Conservation (phyloP, 2,113 vertebrate genomes). For the Catharus minimus region DNA sequence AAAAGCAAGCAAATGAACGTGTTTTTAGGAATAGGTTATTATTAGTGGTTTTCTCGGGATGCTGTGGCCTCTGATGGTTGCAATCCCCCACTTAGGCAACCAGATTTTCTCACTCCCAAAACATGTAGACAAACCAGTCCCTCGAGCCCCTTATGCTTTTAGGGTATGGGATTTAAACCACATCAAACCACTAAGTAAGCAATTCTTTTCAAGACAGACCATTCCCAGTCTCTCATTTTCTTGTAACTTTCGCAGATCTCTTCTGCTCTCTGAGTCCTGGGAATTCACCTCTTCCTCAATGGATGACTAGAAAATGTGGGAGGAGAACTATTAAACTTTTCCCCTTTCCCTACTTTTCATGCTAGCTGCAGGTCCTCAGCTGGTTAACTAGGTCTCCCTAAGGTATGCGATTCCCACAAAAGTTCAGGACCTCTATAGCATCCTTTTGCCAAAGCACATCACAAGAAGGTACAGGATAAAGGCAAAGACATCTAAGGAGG, state of each 20-base stretch:
- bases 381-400: neutral
- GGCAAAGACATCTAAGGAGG: neutral
- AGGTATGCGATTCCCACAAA: neutral
- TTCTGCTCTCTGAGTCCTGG: neutral
- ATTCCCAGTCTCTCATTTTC: neutral
- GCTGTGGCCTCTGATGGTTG: neutral
- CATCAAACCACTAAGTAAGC: neutral
- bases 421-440: neutral
- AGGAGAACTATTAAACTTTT: neutral
- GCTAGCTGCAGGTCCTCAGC: neutral
- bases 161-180: constrained; percentile 23
- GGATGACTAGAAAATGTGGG: neutral
- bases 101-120: constrained; percentile 41
- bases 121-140: constrained; percentile 9
- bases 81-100: neutral
- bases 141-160: neutral
- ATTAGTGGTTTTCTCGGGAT: constrained; percentile 3
- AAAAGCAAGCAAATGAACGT: neutral
- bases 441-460: neutral
- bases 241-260: neutral
- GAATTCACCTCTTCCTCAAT: neutral
- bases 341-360: neutral
- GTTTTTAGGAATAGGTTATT: constrained; percentile 1
- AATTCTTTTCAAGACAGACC: neutral
- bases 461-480: neutral